Conservation (phyloP, 2,888 invertebrate species). For the Onchidella celtica region DNA sequence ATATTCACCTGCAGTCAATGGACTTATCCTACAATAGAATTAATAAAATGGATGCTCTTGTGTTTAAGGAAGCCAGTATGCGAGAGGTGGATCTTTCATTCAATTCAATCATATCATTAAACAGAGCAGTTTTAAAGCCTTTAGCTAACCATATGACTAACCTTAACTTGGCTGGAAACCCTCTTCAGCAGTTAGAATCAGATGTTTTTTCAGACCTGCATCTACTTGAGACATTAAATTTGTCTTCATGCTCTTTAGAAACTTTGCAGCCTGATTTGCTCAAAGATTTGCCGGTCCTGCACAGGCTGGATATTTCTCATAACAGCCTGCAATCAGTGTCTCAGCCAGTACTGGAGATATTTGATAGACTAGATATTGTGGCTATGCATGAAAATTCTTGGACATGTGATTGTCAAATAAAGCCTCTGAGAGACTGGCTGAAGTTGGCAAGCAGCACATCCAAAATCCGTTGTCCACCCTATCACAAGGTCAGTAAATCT, state of each 20-base stretch:
- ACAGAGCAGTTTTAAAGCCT: conserved; percentile 55
- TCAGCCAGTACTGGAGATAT: conserved; percentile 53
- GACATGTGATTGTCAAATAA: conserved; percentile 71
- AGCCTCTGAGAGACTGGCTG: conserved; percentile 66
- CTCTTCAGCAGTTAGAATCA: conserved; percentile 57
- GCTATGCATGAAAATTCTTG: conserved; percentile 66
- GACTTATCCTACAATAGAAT: conserved; percentile 67
- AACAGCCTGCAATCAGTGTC: conserved; percentile 65
- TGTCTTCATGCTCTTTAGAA: conserved; percentile 64
- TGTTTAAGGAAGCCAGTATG: conserved; percentile 58
- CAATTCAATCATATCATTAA: conserved; percentile 62
- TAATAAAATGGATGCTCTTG: conserved; percentile 54
- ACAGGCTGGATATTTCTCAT: conserved; percentile 66
- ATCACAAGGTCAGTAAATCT: conserved; percentile 38
- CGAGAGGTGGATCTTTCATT: conserved; percentile 65
- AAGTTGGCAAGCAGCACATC: conserved; percentile 18
- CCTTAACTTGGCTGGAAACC: conserved; percentile 64
- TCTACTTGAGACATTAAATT: conserved; percentile 62
- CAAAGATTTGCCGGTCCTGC: conserved; percentile 55
- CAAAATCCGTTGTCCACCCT: conserved; percentile 54
- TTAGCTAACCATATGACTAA: conserved; percentile 59
- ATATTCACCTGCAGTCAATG: conserved; percentile 60
- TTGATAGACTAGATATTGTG: conserved; percentile 55
- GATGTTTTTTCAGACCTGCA: conserved; percentile 62
- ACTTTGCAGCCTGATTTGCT: conserved; percentile 57